phyloP scores from a whole-genome alignment of 2,888 invertebrate species.

The Nezara viridula region DNA sequence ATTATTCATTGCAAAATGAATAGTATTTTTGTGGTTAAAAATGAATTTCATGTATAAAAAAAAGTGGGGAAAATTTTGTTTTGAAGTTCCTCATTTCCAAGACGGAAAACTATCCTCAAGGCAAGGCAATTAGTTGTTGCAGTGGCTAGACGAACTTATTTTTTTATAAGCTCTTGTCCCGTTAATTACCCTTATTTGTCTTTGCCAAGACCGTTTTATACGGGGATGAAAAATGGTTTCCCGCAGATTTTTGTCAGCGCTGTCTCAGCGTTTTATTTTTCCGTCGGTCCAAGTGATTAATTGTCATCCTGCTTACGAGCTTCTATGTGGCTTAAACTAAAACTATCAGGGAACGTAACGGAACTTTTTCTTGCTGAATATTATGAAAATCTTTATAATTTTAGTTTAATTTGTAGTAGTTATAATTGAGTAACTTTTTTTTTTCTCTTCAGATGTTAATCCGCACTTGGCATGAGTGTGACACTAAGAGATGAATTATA shows the following conservation, averaged over 20 bases:
- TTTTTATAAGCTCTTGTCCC: neutral
- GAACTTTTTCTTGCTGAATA: neutral
- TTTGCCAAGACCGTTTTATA: neutral
- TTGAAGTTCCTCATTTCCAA: too few species aligned
- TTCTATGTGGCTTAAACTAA: neutral
- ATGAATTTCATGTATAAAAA: too few species aligned
- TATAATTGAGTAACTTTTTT: too few species aligned
- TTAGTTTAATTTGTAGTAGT: too few species aligned
- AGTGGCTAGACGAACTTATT: neutral
- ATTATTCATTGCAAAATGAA: too few species aligned
- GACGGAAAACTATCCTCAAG: neutral
- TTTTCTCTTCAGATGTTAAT: too few species aligned
- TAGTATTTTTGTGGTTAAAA: too few species aligned
- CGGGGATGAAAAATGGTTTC: neutral
- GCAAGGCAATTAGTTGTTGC: neutral
- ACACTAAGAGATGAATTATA: too few species aligned
- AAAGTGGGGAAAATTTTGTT: too few species aligned
- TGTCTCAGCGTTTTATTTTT: neutral
- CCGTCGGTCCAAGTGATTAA: neutral
- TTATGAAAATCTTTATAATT: neutral
- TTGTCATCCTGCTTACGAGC: neutral
- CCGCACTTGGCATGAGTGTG: too few species aligned
- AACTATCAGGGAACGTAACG: neutral
- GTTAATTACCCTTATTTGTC: neutral
- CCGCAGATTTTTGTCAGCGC: conserved; percentile 14